Percentiles rank a stretch among this genome's conserved stretches.
Conservation (phyloP, 2,113 vertebrate species). For the Catharus minimus region DNA sequence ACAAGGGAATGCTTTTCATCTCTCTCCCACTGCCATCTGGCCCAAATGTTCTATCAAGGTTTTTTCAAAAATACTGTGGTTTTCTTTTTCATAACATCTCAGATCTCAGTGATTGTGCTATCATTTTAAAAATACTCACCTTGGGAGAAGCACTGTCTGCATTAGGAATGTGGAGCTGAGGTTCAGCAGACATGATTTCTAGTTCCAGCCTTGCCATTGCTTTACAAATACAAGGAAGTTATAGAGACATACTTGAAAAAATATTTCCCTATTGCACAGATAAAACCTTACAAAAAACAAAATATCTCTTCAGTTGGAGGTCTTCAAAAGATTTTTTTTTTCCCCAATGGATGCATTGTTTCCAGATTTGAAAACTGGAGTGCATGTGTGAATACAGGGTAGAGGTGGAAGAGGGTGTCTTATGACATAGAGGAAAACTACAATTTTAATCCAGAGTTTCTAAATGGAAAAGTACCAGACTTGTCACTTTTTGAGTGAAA, state of each 20-base stretch:
- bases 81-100: neutral
- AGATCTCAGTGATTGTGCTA: neutral
- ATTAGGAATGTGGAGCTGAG: neutral
- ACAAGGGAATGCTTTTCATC: neutral
- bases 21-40: slow-evolving; percentile 3
- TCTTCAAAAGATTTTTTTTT: neutral
- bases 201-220: neutral
- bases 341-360: neutral
- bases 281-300: neutral
- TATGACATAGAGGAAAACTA: neutral
- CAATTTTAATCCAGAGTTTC: neutral
- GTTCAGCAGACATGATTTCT: neutral
- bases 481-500: neutral
- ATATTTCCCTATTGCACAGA: neutral
- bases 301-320: neutral
- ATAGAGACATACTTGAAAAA: neutral
- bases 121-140: neutral
- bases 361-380: neutral
- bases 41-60: neutral
- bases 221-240: neutral
- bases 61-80: neutral
- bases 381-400: accelerated
- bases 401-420: neutral
- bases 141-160: neutral
- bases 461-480: neutral